Percentiles rank a stretch among this genome's conserved stretches.
These are phyloP conservation scores for Apaloderma vittatum DNA, from an alignment of 2,113 vertebrate genomes.

Conservation along the genomic window DNA sequence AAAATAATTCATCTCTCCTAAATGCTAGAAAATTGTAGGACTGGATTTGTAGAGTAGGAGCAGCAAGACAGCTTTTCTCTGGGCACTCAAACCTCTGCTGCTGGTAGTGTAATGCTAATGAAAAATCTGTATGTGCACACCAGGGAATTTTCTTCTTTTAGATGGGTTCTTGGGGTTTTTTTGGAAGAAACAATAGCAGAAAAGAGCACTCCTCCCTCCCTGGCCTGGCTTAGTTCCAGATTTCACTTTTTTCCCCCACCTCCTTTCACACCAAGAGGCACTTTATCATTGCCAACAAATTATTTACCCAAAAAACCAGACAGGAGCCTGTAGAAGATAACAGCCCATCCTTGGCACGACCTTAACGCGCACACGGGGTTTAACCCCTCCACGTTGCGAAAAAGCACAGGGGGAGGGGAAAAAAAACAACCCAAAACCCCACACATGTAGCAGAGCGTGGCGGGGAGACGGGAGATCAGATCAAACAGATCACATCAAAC, in stretches of 20 bases:
- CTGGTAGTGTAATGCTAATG: accelerated
- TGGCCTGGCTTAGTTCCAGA: background rate
- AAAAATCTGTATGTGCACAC: background rate
- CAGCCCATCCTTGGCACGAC: background rate
- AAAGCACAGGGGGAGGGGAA: background rate
- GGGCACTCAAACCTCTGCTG: background rate
- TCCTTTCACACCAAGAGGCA: background rate
- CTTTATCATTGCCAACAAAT: background rate
- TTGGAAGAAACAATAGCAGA: background rate
- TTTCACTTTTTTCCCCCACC: background rate
- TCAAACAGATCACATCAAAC: constrained; percentile 35
- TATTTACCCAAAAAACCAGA: background rate
- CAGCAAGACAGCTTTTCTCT: background rate
- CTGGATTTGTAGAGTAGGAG: background rate
- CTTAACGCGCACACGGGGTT: accelerated
- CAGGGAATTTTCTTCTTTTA: background rate
- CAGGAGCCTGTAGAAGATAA: background rate
- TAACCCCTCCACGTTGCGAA: background rate
- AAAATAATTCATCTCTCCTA: background rate
- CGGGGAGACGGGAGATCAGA: background rate
- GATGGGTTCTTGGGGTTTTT: background rate
- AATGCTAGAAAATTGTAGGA: background rate
- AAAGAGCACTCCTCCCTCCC: background rate
- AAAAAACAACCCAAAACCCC: background rate
- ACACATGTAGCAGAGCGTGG: background rate